Conservation (phyloP, 2,113 vertebrate species). For the Ranitomeya variabilis region DNA sequence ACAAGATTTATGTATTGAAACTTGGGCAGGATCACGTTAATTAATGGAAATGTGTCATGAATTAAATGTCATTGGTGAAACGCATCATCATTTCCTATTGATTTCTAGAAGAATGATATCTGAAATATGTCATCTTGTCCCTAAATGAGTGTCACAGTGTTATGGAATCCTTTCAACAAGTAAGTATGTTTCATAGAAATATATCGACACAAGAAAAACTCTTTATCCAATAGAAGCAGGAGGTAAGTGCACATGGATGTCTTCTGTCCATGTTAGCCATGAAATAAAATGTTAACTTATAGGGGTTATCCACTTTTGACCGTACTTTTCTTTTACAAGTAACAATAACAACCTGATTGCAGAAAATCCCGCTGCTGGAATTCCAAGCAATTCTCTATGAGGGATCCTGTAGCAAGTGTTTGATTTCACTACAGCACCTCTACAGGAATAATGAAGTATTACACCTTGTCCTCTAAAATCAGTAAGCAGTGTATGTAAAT, state of each 20-base stretch:
- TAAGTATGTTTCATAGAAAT: not conserved
- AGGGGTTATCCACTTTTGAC: not conserved
- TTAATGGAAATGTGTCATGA: not conserved
- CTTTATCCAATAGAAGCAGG: not conserved
- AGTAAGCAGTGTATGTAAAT: not conserved
- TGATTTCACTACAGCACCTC: not conserved
- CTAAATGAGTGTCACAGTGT: not conserved
- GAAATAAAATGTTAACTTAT: not conserved
- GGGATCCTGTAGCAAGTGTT: not conserved
- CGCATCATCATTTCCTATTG: not conserved
- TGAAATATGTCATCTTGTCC: conserved; percentile 19
- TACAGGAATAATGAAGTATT: not conserved
- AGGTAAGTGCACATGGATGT: not conserved
- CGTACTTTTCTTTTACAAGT: too few relatives aligned
- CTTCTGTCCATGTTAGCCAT: not conserved
- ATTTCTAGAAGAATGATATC: not conserved
- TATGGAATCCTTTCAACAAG: not conserved
- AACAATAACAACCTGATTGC: not conserved
- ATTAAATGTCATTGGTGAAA: conserved; percentile 34
- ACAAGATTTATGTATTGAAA: not conserved
- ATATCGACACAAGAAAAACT: not conserved
- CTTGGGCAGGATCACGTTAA: not conserved
- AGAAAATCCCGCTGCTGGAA: not conserved
- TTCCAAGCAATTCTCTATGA: not conserved
- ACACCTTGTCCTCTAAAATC: not conserved